Evolutionary conservation across 2,797 vertebrate genomes (phyloP).

Genomic region (Microtus obscurus): DNA sequence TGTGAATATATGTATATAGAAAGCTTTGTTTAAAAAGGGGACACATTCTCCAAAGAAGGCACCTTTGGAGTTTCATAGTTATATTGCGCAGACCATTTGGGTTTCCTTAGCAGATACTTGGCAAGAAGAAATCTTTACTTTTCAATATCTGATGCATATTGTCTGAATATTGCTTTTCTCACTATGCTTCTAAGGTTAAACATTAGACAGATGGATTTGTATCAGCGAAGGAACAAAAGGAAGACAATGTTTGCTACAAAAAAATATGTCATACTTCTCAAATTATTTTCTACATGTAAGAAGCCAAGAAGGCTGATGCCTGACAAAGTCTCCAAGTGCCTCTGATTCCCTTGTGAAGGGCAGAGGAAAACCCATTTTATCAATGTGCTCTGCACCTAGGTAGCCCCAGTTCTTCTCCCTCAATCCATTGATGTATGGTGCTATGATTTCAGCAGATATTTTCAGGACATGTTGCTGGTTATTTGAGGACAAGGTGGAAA

Average conservation of each 20-base stretch:
- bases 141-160: background rate
- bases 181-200: conserved; percentile 1
- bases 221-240: background rate
- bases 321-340: background rate
- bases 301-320: background rate
- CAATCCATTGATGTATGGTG: background rate
- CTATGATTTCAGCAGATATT: conserved; percentile 22
- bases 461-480: background rate
- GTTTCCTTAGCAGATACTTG: background rate
- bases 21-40: background rate
- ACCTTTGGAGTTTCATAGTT: background rate
- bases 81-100: background rate
- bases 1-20: background rate
- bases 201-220: background rate
- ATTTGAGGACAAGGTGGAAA: conserved; percentile 6
- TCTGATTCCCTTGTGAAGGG: background rate
- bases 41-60: background rate
- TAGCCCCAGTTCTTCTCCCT: background rate
- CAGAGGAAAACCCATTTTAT: background rate
- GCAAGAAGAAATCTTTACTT: conserved; percentile 1
- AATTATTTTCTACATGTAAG: conserved; percentile 38
- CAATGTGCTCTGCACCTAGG: background rate
- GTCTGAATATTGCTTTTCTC: conserved; percentile 5
- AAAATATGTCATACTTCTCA: background rate
- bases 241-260: background rate